These are phyloP conservation scores for Cephus nigrinus DNA, from an alignment of 2,888 invertebrate genomes.

Conservation along the genomic window DNA sequence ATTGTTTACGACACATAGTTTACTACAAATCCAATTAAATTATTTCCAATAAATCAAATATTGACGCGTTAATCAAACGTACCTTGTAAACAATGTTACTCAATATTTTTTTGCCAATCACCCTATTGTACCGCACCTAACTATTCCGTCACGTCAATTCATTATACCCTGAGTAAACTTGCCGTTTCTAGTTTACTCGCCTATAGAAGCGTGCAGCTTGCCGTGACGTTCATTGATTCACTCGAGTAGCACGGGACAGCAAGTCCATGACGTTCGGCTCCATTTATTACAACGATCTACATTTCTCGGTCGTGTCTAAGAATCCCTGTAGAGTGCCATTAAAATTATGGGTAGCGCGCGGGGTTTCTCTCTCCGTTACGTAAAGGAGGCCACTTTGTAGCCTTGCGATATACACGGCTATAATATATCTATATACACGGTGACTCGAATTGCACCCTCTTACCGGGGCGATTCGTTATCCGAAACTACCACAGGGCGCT, in stretches of 20 bases:
- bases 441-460: slow-evolving; percentile 34
- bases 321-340: neutral
- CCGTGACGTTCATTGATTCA: neutral
- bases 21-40: neutral
- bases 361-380: neutral
- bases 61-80: neutral
- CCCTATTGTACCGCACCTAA: neutral
- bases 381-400: slow-evolving; percentile 38
- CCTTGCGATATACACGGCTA: slow-evolving; percentile 29
- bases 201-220: neutral
- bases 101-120: neutral
- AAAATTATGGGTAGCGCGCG: neutral
- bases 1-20: neutral
- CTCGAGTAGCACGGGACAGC: neutral
- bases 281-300: neutral
- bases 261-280: neutral
- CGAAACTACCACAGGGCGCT: slow-evolving; percentile 36
- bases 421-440: slow-evolving; percentile 30
- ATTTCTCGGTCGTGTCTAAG: neutral
- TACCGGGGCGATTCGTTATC: slow-evolving; percentile 41
- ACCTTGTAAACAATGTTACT: neutral
- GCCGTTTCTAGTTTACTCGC: too few species aligned
- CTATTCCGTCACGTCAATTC: neutral
- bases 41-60: neutral
- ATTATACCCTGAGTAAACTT: neutral